Conservation (phyloP, 2,113 vertebrate species). For the Orycteropus afer region DNA sequence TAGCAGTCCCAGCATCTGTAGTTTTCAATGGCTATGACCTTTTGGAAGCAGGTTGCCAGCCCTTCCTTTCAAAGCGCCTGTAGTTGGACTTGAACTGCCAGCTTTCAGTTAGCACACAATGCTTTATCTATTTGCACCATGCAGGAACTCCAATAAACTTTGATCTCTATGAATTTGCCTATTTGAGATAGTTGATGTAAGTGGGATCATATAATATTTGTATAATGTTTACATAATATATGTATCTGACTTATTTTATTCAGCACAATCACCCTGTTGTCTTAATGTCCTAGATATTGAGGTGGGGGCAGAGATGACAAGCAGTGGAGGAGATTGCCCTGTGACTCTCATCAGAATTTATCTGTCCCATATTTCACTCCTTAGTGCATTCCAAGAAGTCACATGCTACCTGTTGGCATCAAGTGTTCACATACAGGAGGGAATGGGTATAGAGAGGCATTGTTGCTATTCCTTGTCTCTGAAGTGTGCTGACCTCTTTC, state of each 20-base stretch:
- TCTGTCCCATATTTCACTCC: not conserved
- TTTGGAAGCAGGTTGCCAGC: not conserved
- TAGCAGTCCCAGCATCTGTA: not conserved
- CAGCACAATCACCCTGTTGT: not conserved
- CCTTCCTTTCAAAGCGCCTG: too few species aligned
- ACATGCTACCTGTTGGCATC: not conserved
- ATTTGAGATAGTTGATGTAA: not conserved
- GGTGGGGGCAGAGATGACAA: fast-evolving
- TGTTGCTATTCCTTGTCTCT: not conserved
- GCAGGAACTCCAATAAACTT: too few species aligned
- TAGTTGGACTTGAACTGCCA: too few species aligned
- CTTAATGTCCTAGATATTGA: not conserved
- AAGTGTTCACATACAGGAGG: not conserved
- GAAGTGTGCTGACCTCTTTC: slow-evolving; percentile 37
- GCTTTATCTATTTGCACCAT: too few species aligned
- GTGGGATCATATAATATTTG: not conserved
- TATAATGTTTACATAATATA: too few species aligned
- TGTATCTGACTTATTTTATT: not conserved
- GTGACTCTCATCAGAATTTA: not conserved
- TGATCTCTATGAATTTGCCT: too few species aligned
- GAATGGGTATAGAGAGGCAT: fast-evolving
- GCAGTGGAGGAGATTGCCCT: not conserved
- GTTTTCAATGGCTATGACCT: not conserved
- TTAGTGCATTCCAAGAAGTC: not conserved
- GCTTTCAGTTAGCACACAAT: too few species aligned